These are phyloP conservation scores for Holocentrus rufus DNA, from an alignment of 2,797 vertebrate genomes.

Conservation along the genomic window DNA sequence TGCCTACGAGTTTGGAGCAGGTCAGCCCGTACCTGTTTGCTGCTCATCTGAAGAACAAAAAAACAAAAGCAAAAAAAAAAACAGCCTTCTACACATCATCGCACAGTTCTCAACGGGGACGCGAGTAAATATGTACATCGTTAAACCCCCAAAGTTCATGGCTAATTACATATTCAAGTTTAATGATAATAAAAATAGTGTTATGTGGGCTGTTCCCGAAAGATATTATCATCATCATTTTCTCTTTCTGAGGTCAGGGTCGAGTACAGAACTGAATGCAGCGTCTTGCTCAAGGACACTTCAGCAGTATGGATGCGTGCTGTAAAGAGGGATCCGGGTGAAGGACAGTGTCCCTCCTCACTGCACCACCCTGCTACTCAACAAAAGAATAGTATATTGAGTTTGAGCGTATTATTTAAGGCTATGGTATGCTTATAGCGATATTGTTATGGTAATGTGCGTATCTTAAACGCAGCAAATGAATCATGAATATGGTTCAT, in stretches of 20 bases:
- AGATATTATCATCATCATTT: not conserved
- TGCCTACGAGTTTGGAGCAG: conserved; percentile 44
- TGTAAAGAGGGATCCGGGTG: not conserved
- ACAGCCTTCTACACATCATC: conserved; percentile 16
- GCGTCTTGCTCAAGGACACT: conserved; percentile 10
- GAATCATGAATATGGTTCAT: not conserved
- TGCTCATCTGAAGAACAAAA: conserved; percentile 37
- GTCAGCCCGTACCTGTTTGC: conserved; percentile 41
- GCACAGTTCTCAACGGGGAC: not conserved
- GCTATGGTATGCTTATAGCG: not conserved
- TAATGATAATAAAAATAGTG: not conserved
- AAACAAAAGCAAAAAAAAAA: no score
- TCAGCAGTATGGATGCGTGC: not conserved
- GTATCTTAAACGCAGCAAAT: no score
- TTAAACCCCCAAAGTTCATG: not conserved
- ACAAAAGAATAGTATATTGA: not conserved
- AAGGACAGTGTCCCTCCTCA: not conserved
- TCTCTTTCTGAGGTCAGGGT: conserved; percentile 1
- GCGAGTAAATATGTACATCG: conserved; percentile 27
- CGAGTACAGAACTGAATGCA: not conserved
- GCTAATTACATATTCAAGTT: conserved; percentile 2
- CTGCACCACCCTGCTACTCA: not conserved
- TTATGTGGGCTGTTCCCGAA: not conserved
- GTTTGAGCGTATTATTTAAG: not conserved
- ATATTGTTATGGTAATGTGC: not conserved